phyloP scores from a whole-genome alignment of 2,888 invertebrate genomes.

The Scaptomyza caliginosa region DNA sequence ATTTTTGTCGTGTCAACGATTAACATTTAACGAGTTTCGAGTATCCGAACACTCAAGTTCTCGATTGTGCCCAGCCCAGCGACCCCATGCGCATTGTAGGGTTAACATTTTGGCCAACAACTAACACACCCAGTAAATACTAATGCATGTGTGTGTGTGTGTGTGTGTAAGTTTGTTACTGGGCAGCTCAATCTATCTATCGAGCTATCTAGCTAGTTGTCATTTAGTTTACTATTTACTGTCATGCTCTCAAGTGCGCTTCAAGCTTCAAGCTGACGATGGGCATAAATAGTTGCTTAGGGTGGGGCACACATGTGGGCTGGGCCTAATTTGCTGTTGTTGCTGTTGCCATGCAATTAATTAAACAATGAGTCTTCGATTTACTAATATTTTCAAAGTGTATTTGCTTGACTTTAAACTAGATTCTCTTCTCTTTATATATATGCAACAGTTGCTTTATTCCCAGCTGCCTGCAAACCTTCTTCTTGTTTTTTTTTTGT shows the following conservation, averaged over 20 bases:
- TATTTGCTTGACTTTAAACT: not conserved
- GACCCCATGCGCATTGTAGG: slow-evolving; percentile 55
- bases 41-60: slow-evolving; percentile 20
- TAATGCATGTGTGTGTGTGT: not conserved
- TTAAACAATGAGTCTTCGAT: slow-evolving; percentile 7
- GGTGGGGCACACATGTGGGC: slow-evolving; percentile 37
- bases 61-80: slow-evolving; percentile 39
- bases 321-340: slow-evolving; percentile 24
- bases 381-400: not conserved
- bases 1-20: slow-evolving; percentile 75
- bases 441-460: slow-evolving; percentile 8
- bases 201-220: slow-evolving; percentile 60
- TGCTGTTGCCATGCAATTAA: slow-evolving; percentile 35
- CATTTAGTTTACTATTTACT: slow-evolving; percentile 78
- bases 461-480: slow-evolving; percentile 50
- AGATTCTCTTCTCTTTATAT: no score
- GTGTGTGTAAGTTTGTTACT: slow-evolving; percentile 24
- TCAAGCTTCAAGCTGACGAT: slow-evolving; percentile 44
- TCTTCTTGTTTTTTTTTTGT: slow-evolving; percentile 14
- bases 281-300: slow-evolving; percentile 46
- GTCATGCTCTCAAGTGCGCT: slow-evolving; percentile 74
- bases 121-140: slow-evolving; percentile 61
- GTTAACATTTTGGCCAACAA: slow-evolving; percentile 75
- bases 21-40: slow-evolving; percentile 74
- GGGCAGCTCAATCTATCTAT: slow-evolving; percentile 33